Conservation (phyloP, 2,113 vertebrate genomes). For the Erythrolamprus reginae region DNA sequence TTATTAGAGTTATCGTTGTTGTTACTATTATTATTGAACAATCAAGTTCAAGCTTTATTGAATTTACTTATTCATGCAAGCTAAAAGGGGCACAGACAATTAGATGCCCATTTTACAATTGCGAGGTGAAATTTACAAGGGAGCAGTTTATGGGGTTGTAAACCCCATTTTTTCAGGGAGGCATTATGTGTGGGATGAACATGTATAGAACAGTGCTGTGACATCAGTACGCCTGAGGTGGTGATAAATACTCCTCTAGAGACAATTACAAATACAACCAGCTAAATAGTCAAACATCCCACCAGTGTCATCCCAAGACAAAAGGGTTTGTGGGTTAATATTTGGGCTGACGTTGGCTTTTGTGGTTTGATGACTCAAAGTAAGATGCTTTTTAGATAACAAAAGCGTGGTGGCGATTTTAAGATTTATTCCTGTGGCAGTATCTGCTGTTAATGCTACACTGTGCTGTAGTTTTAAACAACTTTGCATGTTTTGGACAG, state of each 20-base stretch:
- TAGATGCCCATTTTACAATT: neutral
- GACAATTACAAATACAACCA: neutral
- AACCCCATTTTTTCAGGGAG: neutral
- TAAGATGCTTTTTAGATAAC: accelerated
- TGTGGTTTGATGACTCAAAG: accelerated
- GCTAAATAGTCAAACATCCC: neutral
- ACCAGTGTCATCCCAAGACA: accelerated
- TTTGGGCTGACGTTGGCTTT: accelerated
- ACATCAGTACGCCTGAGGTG: too few relatives aligned
- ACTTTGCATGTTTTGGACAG: neutral
- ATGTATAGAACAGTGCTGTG: neutral
- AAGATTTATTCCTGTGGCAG: neutral
- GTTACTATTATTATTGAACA: too few relatives aligned
- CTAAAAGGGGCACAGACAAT: neutral
- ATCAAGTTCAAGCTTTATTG: too few relatives aligned
- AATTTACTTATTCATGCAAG: neutral
- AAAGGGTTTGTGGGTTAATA: accelerated
- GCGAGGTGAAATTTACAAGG: neutral
- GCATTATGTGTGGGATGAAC: neutral
- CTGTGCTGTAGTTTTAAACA: neutral
- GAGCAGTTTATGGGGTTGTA: neutral
- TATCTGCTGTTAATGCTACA: accelerated
- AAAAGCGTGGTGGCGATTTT: neutral
- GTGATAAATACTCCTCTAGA: neutral
- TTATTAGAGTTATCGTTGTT: too few relatives aligned